These are phyloP conservation scores for Pardalotus punctatus DNA, from an alignment of 2,113 vertebrate species.

Conservation along the genomic window DNA sequence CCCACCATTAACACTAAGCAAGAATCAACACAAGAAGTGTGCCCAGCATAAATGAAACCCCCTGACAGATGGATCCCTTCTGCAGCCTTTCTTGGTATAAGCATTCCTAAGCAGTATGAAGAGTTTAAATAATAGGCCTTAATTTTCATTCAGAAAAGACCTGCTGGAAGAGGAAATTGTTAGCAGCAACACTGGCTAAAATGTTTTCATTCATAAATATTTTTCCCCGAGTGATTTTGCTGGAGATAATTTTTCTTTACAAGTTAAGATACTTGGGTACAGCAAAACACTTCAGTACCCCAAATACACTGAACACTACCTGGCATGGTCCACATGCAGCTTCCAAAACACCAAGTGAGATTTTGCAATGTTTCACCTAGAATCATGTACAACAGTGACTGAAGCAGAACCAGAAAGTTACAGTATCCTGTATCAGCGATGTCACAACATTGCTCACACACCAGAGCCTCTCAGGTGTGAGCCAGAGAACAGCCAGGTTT, in stretches of 20 bases:
- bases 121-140: neutral
- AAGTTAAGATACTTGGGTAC: neutral
- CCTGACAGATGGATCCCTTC: neutral
- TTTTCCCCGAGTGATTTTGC: neutral
- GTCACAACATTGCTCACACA: neutral
- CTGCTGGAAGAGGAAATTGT: neutral
- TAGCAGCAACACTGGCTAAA: neutral
- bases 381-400: neutral
- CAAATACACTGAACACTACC: neutral
- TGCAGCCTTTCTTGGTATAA: neutral
- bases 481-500: neutral
- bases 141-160: neutral
- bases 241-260: neutral
- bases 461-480: neutral
- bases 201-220: neutral
- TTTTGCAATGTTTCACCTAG: neutral
- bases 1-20: neutral
- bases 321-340: neutral
- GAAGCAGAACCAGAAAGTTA: neutral
- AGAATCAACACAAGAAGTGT: neutral
- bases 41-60: neutral
- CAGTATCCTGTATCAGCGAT: fast-evolving
- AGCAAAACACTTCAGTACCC: neutral
- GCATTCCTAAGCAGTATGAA: neutral
- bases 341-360: neutral